Evolutionary conservation across 2,797 vertebrate genomes (phyloP).

Genomic region (Eulemur coronatus): DNA sequence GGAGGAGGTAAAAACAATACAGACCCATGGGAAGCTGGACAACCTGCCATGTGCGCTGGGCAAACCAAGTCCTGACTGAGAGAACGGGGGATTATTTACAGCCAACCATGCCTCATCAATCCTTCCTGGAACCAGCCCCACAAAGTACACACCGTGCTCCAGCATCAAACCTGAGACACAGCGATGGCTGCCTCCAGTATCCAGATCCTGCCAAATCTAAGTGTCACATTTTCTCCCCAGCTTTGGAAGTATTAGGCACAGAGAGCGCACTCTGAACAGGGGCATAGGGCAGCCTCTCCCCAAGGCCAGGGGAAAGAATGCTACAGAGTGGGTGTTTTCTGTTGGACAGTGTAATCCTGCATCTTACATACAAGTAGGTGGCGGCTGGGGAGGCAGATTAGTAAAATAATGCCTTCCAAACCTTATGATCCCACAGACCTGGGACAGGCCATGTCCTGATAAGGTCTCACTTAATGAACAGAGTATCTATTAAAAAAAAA

Average conservation of each 20-base stretch:
- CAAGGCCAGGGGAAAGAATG: neutral
- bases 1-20: conserved; percentile 75
- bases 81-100: conserved; percentile 58
- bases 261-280: neutral
- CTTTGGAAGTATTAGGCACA: neutral
- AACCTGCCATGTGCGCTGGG: conserved; percentile 25
- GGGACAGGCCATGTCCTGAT: neutral
- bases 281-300: neutral
- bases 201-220: neutral
- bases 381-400: neutral
- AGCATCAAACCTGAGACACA: neutral
- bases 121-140: conserved; percentile 71
- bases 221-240: neutral
- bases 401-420: neutral
- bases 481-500: neutral
- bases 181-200: neutral
- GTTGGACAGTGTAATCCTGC: neutral
- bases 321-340: neutral
- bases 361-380: neutral
- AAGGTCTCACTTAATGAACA: neutral
- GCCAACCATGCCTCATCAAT: conserved; percentile 58
- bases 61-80: conserved; percentile 59
- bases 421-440: neutral
- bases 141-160: neutral
- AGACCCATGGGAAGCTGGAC: conserved; percentile 15